A percentile compares a stretch with the other conserved stretches of the same genome.
Conservation (phyloP, 2,797 vertebrate genomes). For the Gymnoscopelus braueri region DNA sequence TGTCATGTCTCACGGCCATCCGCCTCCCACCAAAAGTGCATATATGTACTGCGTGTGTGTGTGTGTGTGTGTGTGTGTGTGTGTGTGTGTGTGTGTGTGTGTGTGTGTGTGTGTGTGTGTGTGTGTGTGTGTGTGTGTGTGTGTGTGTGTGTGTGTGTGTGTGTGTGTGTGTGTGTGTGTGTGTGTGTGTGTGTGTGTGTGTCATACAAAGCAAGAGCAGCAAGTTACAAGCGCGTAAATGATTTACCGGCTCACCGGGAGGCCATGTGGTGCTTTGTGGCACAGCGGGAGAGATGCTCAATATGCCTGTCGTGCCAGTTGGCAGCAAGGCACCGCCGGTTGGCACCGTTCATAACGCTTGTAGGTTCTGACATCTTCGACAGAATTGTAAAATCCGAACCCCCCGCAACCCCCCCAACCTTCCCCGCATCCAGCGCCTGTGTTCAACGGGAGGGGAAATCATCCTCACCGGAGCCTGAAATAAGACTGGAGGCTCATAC, state of each 20-base stretch:
- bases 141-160: constrained; percentile 29
- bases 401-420: constrained; percentile 31
- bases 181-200: constrained; percentile 19
- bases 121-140: constrained; percentile 39
- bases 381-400: constrained; percentile 59
- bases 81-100: constrained; percentile 12
- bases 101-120: constrained; percentile 32
- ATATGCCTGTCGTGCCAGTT: constrained; percentile 68
- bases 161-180: constrained; percentile 28
- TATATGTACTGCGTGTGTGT: background rate
- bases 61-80: constrained; percentile 36
- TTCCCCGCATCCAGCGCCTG: constrained; percentile 1
- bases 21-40: background rate
- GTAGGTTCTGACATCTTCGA: constrained; percentile 72
- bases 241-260: constrained; percentile 60
- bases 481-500: constrained; percentile 54
- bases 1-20: too few relatives aligned
- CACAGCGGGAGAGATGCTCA: constrained; percentile 51
- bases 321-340: constrained; percentile 58
- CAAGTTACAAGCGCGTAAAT: constrained; percentile 57
- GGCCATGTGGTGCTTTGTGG: constrained; percentile 45
- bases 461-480: constrained; percentile 67
- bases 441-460: constrained; percentile 46
- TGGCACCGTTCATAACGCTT: constrained; percentile 60
- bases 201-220: constrained; percentile 53